phyloP scores from a whole-genome alignment of 2,888 invertebrate genomes.

The Agrochola lychnidis region DNA sequence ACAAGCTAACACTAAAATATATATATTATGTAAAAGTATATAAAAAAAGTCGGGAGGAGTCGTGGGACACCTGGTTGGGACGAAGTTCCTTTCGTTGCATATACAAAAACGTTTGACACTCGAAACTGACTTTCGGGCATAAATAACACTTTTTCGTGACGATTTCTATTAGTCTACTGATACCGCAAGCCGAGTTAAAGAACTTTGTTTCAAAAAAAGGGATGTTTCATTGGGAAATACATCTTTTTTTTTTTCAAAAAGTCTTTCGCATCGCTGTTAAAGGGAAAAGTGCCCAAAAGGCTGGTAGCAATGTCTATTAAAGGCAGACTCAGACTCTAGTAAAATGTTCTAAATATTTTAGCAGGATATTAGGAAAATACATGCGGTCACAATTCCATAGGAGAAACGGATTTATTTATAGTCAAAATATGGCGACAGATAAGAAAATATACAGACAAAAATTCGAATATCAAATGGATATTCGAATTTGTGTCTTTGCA shows the following conservation, averaged over 20 bases:
- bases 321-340: neutral
- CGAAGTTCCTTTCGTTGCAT: too few relatives aligned
- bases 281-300: neutral
- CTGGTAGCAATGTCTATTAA: neutral
- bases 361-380: neutral
- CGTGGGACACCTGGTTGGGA: too few relatives aligned
- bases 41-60: neutral
- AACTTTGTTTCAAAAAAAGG: neutral
- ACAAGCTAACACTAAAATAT: neutral
- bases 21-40: neutral
- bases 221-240: neutral
- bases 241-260: too few relatives aligned
- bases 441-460: neutral
- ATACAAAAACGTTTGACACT: too few relatives aligned
- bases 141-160: too few relatives aligned
- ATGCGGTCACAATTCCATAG: neutral
- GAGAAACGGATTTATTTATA: constrained; percentile 3
- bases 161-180: too few relatives aligned
- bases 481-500: constrained; percentile 15
- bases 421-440: constrained; percentile 11
- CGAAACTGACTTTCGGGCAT: too few relatives aligned
- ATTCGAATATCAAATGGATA: constrained; percentile 10
- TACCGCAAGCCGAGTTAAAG: too few relatives aligned
- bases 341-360: neutral
- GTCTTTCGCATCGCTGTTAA: too few relatives aligned